Base-by-base conservation (phyloP, 2,888 invertebrate genomes). In the Drosophila putrida region DNA sequence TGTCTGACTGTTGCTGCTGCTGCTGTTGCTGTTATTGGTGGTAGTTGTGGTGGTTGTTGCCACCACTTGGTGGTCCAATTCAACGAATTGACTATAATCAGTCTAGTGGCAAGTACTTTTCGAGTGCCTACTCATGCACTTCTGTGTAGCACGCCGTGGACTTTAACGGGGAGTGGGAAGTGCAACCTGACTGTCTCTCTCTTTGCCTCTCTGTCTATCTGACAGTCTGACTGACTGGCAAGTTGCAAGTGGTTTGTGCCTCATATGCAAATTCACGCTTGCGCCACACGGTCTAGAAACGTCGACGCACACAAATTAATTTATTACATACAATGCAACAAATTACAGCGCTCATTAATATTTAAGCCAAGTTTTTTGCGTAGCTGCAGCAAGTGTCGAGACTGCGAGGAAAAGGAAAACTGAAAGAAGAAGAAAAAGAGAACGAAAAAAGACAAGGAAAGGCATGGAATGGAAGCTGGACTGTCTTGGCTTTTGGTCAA, bases 271-370 rank as follows among this genome's bases (percentile, higher is more conserved):
- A 88, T 88, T 70, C 20, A 51, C 43, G 47, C 51, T 71, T 71
- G 75, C 64, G 82, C 71, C 82, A 82, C 71, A 41, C 65, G 78
- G 67, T 81, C 71, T 63, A 81, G 62, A 81, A 78, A 81, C 67
- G 75, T 78, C 50, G 81, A 78, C 78, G 73, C 74, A 82, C 78
- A 82, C 84, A 74, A 87, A 87, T 87, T 87, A 87, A 87, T 87
- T 87, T 89, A 87, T 87, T 87, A 81, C 90, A 87, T 79, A 90
- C 90, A 87, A 84, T 77, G 84, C 89, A 72, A 89, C 90, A 90
- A 87, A 90, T 87, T 87, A 87, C 90, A 82, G 68, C 82, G 74
- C 90, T 89, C 87, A 90, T 87, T 87, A 90, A 87, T 87, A 90
- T 89, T 89, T 90, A 71, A 87, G 84, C 75, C 90, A 80, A 81